These are phyloP conservation scores for Campodea augens DNA, from an alignment of 1,140 invertebrate genomes.

Conservation along the genomic window DNA sequence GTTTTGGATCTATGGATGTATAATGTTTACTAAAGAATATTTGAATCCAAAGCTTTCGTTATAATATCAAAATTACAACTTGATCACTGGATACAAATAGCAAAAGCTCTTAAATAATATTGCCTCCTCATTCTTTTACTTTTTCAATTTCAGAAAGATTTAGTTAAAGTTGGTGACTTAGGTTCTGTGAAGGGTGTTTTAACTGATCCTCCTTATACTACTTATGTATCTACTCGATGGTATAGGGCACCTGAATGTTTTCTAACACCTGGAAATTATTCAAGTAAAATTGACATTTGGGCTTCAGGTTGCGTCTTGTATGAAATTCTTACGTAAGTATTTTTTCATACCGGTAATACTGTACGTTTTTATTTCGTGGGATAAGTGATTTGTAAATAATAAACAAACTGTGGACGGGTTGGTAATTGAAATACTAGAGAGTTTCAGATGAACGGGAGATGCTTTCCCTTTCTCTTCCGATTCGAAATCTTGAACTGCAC, in stretches of 20 bases:
- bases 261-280: slow-evolving; percentile 41
- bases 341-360: slow-evolving; percentile 3
- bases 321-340: slow-evolving; percentile 38
- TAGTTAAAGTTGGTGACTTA: slow-evolving; percentile 40
- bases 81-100: no score
- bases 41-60: no score
- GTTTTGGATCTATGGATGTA: no score
- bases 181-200: slow-evolving; percentile 37
- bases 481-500: no score
- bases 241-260: slow-evolving; percentile 49
- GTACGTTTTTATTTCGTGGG: slow-evolving; percentile 5
- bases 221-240: slow-evolving; percentile 52
- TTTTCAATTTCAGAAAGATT: slow-evolving; percentile 31
- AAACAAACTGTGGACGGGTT: neutral
- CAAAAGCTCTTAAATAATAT: no score
- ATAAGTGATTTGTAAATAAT: slow-evolving; percentile 6
- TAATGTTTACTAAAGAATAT: no score
- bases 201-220: slow-evolving; percentile 39
- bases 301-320: slow-evolving; percentile 47
- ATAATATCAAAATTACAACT: no score
- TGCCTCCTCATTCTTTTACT: no score
- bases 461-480: no score
- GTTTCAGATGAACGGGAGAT: no score
- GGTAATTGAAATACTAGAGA: no score
- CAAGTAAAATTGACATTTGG: slow-evolving; percentile 51